phyloP scores from a whole-genome alignment of 1,140 invertebrate genomes.

The Rhynchophorus ferrugineus region DNA sequence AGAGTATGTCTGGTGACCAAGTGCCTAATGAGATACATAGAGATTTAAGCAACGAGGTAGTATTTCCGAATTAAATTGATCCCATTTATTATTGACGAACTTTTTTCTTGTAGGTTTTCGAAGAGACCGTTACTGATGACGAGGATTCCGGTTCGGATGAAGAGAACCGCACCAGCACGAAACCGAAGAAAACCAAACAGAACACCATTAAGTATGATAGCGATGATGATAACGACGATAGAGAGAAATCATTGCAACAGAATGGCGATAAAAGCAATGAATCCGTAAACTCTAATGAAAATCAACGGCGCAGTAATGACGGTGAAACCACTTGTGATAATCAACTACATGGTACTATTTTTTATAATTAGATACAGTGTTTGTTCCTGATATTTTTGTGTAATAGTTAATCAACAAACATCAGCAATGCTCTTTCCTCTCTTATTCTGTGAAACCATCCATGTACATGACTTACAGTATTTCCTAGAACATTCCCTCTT shows the following conservation, averaged over 20 bases:
- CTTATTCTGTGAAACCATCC: no score
- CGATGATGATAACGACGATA: slow-evolving; percentile 32
- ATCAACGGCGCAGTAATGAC: slow-evolving; percentile 1
- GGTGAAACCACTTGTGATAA: slow-evolving; percentile 4
- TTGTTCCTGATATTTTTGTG: no score
- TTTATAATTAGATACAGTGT: no score
- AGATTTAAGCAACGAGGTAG: slow-evolving; percentile 43
- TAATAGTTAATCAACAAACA: no score
- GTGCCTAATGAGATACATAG: slow-evolving; percentile 33
- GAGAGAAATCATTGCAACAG: slow-evolving; percentile 2
- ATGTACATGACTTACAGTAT: no score
- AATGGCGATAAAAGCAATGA: neutral
- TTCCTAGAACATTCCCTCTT: no score
- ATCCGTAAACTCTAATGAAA: slow-evolving; percentile 1
- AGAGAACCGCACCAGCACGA: slow-evolving; percentile 39
- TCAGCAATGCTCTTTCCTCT: no score
- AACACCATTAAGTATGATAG: slow-evolving; percentile 43
- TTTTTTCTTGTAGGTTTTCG: slow-evolving; percentile 44
- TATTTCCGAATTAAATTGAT: neutral
- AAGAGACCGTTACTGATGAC: slow-evolving; percentile 46
- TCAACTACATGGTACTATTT: no score
- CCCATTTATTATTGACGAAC: neutral
- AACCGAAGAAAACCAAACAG: slow-evolving; percentile 40
- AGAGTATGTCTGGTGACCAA: slow-evolving; percentile 42
- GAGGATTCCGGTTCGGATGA: slow-evolving; percentile 47